A percentile compares a stretch with the other conserved stretches of the same genome.
Evolutionary conservation across 2,797 vertebrate species (phyloP).

Genomic region (Macropus fuliginosus): DNA sequence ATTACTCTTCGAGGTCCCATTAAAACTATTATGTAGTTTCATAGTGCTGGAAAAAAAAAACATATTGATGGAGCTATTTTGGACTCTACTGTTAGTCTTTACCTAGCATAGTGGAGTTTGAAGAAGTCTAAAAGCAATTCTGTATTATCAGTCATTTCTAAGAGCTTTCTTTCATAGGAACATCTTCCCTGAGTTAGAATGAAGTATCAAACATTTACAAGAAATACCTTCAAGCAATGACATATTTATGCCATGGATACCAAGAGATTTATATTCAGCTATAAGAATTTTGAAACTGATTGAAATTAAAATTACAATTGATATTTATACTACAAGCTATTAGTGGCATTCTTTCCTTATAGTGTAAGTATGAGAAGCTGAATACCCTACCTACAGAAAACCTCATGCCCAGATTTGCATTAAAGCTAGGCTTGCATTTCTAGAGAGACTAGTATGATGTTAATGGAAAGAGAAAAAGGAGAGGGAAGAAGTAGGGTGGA

Average conservation of each 20-base stretch:
- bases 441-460: neutral
- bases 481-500: neutral
- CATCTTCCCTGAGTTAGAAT: neutral
- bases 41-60: slow-evolving; percentile 68
- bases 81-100: slow-evolving; percentile 62
- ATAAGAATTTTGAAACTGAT: slow-evolving; percentile 22
- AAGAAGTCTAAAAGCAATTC: slow-evolving; percentile 39
- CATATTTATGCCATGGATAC: slow-evolving; percentile 2
- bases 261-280: slow-evolving; percentile 31
- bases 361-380: slow-evolving; percentile 5
- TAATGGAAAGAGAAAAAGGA: slow-evolving; percentile 18
- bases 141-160: slow-evolving; percentile 60
- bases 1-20: slow-evolving; percentile 66
- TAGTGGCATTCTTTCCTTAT: neutral
- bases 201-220: slow-evolving; percentile 3
- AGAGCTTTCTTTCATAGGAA: slow-evolving; percentile 1
- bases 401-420: neutral
- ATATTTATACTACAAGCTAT: slow-evolving; percentile 23
- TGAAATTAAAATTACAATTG: slow-evolving; percentile 16
- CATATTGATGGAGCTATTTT: slow-evolving; percentile 77
- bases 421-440: slow-evolving; percentile 4
- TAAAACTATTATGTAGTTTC: slow-evolving; percentile 70
- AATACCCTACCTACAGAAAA: neutral
- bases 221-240: slow-evolving; percentile 15
- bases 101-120: slow-evolving; percentile 24